phyloP scores from a whole-genome alignment of 2,113 vertebrate species.

The Cynopterus brachyotis region DNA sequence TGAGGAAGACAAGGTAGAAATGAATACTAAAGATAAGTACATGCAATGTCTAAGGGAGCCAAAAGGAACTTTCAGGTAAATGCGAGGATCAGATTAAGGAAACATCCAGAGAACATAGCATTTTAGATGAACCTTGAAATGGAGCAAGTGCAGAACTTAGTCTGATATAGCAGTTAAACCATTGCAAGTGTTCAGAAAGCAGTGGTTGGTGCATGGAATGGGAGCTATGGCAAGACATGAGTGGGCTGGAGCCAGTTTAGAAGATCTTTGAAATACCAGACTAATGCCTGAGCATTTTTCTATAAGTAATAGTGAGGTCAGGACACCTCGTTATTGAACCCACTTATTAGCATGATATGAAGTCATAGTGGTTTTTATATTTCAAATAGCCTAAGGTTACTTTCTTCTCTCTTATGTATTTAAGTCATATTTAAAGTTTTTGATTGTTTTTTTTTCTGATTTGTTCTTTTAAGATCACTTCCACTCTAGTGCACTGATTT shows the following conservation, averaged over 20 bases:
- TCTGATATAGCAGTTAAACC: neutral
- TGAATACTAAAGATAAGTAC: neutral
- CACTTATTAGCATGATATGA: neutral
- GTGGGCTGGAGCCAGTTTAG: neutral
- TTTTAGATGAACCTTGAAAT: neutral
- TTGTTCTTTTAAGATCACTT: neutral
- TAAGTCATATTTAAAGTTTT: constrained; percentile 25
- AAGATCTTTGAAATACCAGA: neutral
- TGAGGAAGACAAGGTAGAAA: neutral
- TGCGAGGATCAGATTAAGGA: neutral
- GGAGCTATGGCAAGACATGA: neutral
- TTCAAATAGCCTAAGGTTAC: neutral
- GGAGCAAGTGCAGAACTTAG: neutral
- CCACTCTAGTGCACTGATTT: neutral
- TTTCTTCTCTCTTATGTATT: neutral
- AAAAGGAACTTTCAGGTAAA: neutral
- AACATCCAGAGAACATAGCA: neutral
- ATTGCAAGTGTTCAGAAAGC: neutral
- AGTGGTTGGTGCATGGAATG: neutral
- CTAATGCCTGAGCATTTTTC: neutral
- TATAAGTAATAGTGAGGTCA: neutral
- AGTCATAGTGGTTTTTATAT: constrained; percentile 12
- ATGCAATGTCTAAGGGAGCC: neutral
- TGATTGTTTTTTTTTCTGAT: neutral
- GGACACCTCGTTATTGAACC: neutral